phyloP scores from a whole-genome alignment of 2,113 vertebrate species.

The Petaurus breviceps region DNA sequence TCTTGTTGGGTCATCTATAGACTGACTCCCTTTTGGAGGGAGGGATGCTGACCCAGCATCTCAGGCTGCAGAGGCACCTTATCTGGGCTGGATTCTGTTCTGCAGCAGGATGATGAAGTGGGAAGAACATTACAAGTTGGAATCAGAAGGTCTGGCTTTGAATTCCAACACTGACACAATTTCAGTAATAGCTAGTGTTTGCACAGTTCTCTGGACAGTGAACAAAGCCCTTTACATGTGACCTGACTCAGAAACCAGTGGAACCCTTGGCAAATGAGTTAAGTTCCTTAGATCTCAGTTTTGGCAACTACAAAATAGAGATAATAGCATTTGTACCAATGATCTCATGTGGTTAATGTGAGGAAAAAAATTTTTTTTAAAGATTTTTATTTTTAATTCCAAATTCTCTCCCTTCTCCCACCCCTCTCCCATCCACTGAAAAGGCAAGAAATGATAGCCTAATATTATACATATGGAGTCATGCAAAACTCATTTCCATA shows the following conservation, averaged over 20 bases:
- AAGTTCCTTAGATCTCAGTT: not conserved
- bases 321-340: not conserved
- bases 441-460: not conserved
- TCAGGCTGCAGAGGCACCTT: not conserved
- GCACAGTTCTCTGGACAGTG: not conserved
- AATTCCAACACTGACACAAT: not conserved
- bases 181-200: not conserved
- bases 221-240: not conserved
- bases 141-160: too few species aligned
- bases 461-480: too few species aligned
- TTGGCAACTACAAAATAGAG: not conserved
- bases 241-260: not conserved
- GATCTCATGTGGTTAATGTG: not conserved
- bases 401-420: not conserved
- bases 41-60: not conserved
- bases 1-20: not conserved
- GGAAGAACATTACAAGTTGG: too few species aligned
- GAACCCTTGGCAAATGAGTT: not conserved
- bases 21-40: not conserved
- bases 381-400: too few species aligned
- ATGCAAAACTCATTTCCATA: not conserved
- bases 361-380: not conserved
- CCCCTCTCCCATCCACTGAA: not conserved
- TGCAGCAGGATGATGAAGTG: not conserved
- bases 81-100: not conserved